These are phyloP conservation scores for Polypterus bichir DNA, from an alignment of 2,113 vertebrate species.

Conservation along the genomic window DNA sequence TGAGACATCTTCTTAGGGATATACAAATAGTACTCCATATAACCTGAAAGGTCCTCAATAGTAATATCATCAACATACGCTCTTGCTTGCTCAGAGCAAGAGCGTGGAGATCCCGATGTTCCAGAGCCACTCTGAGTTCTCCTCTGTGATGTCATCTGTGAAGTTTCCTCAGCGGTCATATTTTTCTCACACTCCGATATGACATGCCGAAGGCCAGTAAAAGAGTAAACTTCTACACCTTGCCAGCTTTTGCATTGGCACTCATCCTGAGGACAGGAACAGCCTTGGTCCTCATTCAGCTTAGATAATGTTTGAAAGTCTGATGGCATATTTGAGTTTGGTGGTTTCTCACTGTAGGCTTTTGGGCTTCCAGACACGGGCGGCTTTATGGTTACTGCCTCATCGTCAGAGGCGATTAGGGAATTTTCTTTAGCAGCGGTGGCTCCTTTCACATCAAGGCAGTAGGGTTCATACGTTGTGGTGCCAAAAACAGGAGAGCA, in stretches of 20 bases:
- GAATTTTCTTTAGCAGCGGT: slow-evolving; percentile 22
- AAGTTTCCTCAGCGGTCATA: slow-evolving; percentile 39
- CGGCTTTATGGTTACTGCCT: neutral
- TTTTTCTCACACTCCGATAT: slow-evolving; percentile 63
- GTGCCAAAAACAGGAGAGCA: slow-evolving; percentile 36
- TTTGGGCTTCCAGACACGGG: neutral
- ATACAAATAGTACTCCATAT: slow-evolving; percentile 94
- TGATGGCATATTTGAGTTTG: slow-evolving; percentile 39
- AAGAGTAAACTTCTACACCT: slow-evolving; percentile 83
- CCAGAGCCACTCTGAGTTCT: slow-evolving; percentile 51
- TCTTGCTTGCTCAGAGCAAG: slow-evolving; percentile 91
- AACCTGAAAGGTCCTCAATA: slow-evolving; percentile 94
- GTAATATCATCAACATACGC: slow-evolving; percentile 89
- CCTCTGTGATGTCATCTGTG: slow-evolving; percentile 39
- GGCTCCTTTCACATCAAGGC: slow-evolving; percentile 23
- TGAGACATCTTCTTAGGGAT: slow-evolving; percentile 99
- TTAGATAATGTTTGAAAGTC: slow-evolving; percentile 72
- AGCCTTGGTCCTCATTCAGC: slow-evolving; percentile 39
- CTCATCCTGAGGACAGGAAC: slow-evolving; percentile 35
- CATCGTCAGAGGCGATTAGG: slow-evolving; percentile 8
- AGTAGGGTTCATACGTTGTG: slow-evolving; percentile 29
- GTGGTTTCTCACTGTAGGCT: slow-evolving; percentile 20
- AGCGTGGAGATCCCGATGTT: slow-evolving; percentile 66
- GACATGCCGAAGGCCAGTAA: slow-evolving; percentile 75
- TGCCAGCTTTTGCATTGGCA: slow-evolving; percentile 66